A percentile compares a stretch with the other conserved stretches of the same genome.
Evolutionary conservation across 2,888 invertebrate species (phyloP).

Genomic region (Alviniconcha strummeri): DNA sequence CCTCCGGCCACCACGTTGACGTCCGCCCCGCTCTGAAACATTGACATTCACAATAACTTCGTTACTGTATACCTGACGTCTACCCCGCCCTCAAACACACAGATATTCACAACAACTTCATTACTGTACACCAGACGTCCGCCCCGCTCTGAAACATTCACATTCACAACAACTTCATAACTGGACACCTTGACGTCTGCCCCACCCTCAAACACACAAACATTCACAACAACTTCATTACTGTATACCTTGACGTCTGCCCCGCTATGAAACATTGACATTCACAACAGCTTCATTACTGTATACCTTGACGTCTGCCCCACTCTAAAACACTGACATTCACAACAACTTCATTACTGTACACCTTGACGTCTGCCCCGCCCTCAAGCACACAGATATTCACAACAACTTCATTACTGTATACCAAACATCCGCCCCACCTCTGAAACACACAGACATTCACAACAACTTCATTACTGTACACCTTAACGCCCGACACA

Average conservation of each 20-base stretch:
- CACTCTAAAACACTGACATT: neutral
- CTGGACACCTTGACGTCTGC: too few species aligned
- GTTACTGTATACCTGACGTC: neutral
- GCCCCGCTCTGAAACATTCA: conserved; percentile 7
- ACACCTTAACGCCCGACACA: conserved; percentile 14
- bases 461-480: neutral
- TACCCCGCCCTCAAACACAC: too few species aligned
- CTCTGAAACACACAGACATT: neutral
- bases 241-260: conserved; percentile 23
- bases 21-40: conserved; percentile 18
- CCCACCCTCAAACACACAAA: neutral
- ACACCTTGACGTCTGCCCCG: conserved; percentile 21
- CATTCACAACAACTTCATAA: neutral
- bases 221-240: neutral
- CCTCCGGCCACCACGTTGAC: conserved; percentile 20
- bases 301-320: neutral
- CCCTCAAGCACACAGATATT: neutral
- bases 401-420: too few species aligned
- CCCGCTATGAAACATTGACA: neutral
- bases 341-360: neutral
- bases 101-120: neutral
- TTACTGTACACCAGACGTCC: conserved; percentile 6
- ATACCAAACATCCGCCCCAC: too few species aligned
- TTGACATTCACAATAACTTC: neutral
- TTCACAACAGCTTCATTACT: neutral